Percentiles rank a stretch among this genome's conserved stretches.
Conservation (phyloP, 1,140 invertebrate species). For the Scaptomyza graminum region DNA sequence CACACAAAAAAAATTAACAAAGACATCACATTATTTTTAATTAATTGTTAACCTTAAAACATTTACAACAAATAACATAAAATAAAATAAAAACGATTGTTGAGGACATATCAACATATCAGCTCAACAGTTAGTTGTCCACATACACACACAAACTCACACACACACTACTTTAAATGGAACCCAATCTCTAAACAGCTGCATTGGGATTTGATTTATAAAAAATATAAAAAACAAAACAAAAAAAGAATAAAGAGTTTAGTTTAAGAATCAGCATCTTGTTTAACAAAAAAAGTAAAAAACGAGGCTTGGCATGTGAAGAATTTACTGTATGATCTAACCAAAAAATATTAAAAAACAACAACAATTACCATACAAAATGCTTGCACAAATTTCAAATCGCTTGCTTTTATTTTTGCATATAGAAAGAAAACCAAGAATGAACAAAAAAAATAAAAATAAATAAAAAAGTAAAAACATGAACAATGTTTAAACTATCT, state of each 20-base stretch:
- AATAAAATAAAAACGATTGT: conserved; percentile 27
- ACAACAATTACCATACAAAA: conserved; percentile 27
- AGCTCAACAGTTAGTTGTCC: conserved; percentile 17
- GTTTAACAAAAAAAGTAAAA: conserved; percentile 15
- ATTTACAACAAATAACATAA: background rate
- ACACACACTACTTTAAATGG: conserved; percentile 13
- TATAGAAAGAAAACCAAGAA: conserved; percentile 17
- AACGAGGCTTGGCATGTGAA: conserved; percentile 43
- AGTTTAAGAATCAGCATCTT: conserved; percentile 36
- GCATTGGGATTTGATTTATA: conserved; percentile 24
- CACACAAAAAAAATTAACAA: conserved; percentile 24
- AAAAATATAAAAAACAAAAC: conserved; percentile 2
- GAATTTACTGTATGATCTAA: conserved; percentile 37
- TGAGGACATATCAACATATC: conserved; percentile 40
- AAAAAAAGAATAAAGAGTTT: conserved; percentile 6
- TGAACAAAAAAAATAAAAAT: conserved; percentile 21
- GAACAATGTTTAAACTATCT: conserved; percentile 72
- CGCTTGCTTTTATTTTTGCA: conserved; percentile 61
- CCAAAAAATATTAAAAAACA: conserved; percentile 29
- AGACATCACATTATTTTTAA: conserved; percentile 31
- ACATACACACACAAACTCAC: conserved; percentile 1
- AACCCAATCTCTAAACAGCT: conserved; percentile 37
- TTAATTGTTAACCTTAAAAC: conserved; percentile 23
- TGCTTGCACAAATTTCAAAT: conserved; percentile 58
- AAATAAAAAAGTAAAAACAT: conserved; percentile 35